Evolutionary conservation across 1,140 invertebrate species (phyloP).

Genomic region (Drosophila miranda): DNA sequence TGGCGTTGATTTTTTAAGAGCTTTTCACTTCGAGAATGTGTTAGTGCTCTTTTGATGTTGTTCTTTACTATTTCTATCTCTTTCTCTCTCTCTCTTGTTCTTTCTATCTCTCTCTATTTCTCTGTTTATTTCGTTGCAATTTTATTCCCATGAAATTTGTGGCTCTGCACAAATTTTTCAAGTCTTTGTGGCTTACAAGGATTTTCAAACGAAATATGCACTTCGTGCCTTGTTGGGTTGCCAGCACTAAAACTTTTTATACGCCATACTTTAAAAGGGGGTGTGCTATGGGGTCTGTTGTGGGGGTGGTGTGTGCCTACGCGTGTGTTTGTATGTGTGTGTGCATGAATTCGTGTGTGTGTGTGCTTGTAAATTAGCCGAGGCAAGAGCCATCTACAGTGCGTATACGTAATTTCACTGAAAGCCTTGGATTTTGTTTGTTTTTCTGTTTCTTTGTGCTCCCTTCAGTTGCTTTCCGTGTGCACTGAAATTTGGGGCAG

Average conservation of each 20-base stretch:
- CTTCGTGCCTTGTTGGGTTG: conserved; percentile 56
- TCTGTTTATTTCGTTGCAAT: conserved; percentile 76
- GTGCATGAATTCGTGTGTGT: neutral
- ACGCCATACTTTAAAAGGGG: conserved; percentile 46
- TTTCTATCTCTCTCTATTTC: conserved; percentile 18
- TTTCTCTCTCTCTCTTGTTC: too few relatives aligned
- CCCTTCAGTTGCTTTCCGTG: neutral
- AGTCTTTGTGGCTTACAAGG: conserved; percentile 80
- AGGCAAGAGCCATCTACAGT: conserved; percentile 36
- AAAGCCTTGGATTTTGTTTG: conserved; percentile 32
- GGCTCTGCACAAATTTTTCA: conserved; percentile 73
- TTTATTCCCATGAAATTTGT: conserved; percentile 78
- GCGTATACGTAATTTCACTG: conserved; percentile 67
- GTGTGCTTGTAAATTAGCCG: conserved; percentile 56
- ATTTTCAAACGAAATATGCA: conserved; percentile 74
- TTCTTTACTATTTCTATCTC: conserved; percentile 14
- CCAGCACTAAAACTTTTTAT: conserved; percentile 61
- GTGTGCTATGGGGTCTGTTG: too few relatives aligned
- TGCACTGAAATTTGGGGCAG: conserved; percentile 40
- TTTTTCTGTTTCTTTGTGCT: conserved; percentile 17
- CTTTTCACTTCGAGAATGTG: conserved; percentile 69
- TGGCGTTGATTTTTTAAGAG: conserved; percentile 76
- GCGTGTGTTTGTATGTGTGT: too few relatives aligned
- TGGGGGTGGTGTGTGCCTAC: too few relatives aligned
- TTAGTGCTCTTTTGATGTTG: conserved; percentile 65